Base-by-base conservation (phyloP, 2,113 vertebrate species). In the Megaceryle maxima region DNA sequence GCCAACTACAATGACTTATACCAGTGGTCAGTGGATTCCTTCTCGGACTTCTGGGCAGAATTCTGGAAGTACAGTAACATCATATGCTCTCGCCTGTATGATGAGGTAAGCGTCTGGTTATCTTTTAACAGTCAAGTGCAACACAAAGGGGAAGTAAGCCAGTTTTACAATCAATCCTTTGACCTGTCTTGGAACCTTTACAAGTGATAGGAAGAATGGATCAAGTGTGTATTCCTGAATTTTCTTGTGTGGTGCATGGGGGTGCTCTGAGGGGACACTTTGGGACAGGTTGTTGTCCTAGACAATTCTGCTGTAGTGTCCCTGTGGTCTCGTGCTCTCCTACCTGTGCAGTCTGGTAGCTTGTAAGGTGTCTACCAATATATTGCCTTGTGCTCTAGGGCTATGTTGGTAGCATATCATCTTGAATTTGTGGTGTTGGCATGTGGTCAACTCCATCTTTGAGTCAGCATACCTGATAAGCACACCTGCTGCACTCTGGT, bases 61-160 rank as follows among this genome's bases (percentile, higher is more conserved):
- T 98, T 99, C 95, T 99, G 99, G 99, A 98, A 98, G 39, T 99
- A 98, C 98, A 99, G 99, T 31, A 98, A 98, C 12, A 97, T 99
- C 0, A 11, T 98, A 43, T 98, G 96, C 78, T 99, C 99, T 5
- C 98, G 94, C 90, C 97, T 96, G 10, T 99, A 99, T 5, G 98
- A 99, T 5, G 98, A 99, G 99, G 99, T 99, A 90, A 96, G 98
- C 83, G 35, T 57, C 98, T 83, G 39, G 51, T 86, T 66, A 8
- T 46, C 29, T 84, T 37, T 50, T 1, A 64, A 24, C 50, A 18
- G 28, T 25, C 28, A 60, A 21, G 14, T 68, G 59, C 63, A 39
- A 28, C 29, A 43, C 26, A 19, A 28, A 83, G 20, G 10, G 48
- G 50, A 83, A 22, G 56, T 21, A 75, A 78, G 33, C 22, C 13